phyloP scores from a whole-genome alignment of 2,888 invertebrate genomes.

The Strigamia transsilvanica region DNA sequence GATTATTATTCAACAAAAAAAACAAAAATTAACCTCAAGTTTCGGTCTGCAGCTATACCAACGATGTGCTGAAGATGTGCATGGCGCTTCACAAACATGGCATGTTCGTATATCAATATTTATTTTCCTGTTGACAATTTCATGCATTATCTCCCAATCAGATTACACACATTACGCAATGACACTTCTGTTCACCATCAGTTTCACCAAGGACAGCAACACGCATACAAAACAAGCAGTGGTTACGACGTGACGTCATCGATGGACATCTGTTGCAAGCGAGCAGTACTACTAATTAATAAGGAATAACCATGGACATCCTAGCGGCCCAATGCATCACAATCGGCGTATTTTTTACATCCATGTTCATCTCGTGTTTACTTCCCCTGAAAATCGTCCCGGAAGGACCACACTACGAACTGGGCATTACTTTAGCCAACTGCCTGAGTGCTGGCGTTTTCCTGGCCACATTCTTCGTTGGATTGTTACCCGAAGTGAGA shows the following conservation, averaged over 20 bases:
- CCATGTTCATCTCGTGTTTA: constrained; percentile 56
- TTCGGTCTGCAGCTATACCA: no score
- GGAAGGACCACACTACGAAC: constrained; percentile 53
- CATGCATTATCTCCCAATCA: no score
- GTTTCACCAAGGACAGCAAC: no score
- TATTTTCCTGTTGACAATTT: no score
- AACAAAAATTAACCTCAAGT: no score
- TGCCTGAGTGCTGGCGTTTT: constrained; percentile 64
- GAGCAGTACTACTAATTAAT: neutral
- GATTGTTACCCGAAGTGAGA: constrained; percentile 62
- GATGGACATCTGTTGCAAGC: neutral
- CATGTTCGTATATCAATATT: no score
- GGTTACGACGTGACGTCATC: neutral
- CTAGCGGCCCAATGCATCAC: constrained; percentile 56
- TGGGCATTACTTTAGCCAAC: constrained; percentile 58
- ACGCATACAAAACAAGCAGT: no score
- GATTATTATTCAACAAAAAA: no score
- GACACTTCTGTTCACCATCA: no score
- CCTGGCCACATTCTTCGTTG: constrained; percentile 62
- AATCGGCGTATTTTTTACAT: constrained; percentile 56
- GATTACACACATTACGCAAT: no score
- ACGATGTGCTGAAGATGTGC: no score
- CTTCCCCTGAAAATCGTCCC: constrained; percentile 53
- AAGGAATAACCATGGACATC: constrained; percentile 56
- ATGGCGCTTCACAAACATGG: no score